Evolutionary conservation across 2,797 vertebrate species (phyloP).

Genomic region (Microhierax caerulescens): DNA sequence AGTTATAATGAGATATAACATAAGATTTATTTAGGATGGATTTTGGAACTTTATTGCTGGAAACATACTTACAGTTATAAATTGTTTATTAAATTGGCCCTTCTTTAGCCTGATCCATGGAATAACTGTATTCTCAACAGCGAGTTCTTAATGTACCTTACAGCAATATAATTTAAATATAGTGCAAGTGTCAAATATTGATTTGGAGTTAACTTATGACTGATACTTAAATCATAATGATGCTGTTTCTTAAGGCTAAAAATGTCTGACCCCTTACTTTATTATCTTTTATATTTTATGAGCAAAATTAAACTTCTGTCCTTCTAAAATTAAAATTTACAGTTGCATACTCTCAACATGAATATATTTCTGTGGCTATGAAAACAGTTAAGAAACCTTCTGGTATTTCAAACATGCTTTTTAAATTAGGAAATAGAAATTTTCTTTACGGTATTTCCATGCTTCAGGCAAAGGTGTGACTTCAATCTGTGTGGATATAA

Average conservation of each 20-base stretch:
- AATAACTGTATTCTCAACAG: conserved; percentile 40
- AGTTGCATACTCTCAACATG: not conserved
- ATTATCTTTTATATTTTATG: conserved; percentile 59
- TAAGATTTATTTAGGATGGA: not conserved
- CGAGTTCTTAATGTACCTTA: conserved; percentile 57
- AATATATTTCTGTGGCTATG: conserved; percentile 4
- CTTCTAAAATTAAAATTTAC: conserved; percentile 33
- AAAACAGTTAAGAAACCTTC: conserved; percentile 8
- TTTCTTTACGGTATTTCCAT: not conserved
- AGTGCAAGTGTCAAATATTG: conserved; percentile 58
- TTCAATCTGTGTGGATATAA: not conserved
- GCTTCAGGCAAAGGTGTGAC: not conserved
- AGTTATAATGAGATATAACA: not conserved
- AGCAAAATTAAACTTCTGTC: conserved; percentile 52
- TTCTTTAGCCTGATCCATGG: conserved; percentile 24
- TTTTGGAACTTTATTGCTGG: not conserved
- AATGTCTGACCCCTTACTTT: conserved; percentile 38
- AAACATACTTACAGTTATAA: conserved; percentile 33
- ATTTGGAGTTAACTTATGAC: conserved; percentile 61
- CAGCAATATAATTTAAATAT: conserved; percentile 66
- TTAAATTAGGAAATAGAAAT: not conserved
- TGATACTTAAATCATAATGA: conserved; percentile 46
- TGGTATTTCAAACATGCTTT: not conserved
- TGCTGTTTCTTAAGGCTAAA: conserved; percentile 43
- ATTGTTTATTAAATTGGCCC: conserved; percentile 31